phyloP scores from a whole-genome alignment of 2,797 vertebrate genomes.

The Pangasius mekongensis region DNA sequence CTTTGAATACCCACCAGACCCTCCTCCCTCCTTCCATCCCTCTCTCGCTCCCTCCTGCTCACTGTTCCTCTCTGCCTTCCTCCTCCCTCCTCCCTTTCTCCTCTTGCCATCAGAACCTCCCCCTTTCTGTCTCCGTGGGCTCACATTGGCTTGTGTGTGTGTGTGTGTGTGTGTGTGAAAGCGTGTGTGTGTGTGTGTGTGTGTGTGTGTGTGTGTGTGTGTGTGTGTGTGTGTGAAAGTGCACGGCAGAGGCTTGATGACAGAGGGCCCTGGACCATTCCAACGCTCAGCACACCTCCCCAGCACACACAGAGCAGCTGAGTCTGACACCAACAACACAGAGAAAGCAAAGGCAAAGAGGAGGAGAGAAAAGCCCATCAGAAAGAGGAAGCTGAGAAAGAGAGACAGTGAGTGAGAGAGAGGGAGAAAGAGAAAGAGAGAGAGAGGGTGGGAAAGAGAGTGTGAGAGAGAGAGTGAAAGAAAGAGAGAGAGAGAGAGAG shows the following conservation, averaged over 20 bases:
- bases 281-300: slow-evolving; percentile 52
- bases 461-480: slow-evolving; percentile 44
- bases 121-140: slow-evolving; percentile 56
- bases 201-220: slow-evolving; percentile 37
- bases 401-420: slow-evolving; percentile 44
- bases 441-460: slow-evolving; percentile 51
- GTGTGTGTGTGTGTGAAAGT: slow-evolving; percentile 48
- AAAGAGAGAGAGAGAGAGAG: slow-evolving; percentile 61
- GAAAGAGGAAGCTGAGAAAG: slow-evolving; percentile 54
- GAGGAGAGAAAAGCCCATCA: slow-evolving; percentile 36
- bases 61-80: slow-evolving; percentile 41
- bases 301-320: slow-evolving; percentile 53
- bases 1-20: slow-evolving; percentile 85
- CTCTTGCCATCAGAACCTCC: slow-evolving; percentile 56
- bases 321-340: slow-evolving; percentile 36
- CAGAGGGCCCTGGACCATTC: slow-evolving; percentile 63
- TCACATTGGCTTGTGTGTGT: slow-evolving; percentile 65
- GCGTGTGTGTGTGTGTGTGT: slow-evolving; percentile 50
- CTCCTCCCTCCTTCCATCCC: slow-evolving; percentile 53
- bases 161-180: slow-evolving; percentile 43
- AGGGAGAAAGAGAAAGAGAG: slow-evolving; percentile 42
- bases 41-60: slow-evolving; percentile 74
- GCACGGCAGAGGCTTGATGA: slow-evolving; percentile 61
- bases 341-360: slow-evolving; percentile 39
- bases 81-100: slow-evolving; percentile 53